phyloP scores from a whole-genome alignment of 2,888 invertebrate genomes.

The Tetanocera ferruginea region DNA sequence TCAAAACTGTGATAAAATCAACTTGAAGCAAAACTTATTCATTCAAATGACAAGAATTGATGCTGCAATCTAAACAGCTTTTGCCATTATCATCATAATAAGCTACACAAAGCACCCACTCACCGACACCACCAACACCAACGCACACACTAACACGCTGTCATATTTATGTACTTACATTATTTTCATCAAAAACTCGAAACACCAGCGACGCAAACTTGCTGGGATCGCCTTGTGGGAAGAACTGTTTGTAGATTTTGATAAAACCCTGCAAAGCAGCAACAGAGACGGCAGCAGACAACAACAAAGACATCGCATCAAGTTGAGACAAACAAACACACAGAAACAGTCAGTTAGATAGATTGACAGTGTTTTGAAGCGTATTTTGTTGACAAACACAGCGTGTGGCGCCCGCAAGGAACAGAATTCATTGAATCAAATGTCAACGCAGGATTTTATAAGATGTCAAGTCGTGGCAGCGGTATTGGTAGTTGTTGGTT shows the following conservation, averaged over 20 bases:
- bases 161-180: slow-evolving; percentile 78
- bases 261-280: slow-evolving; percentile 87
- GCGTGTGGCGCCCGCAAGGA: neutral
- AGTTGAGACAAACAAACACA: slow-evolving; percentile 5
- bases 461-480: neutral
- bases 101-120: no score
- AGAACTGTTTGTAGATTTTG: slow-evolving; percentile 99
- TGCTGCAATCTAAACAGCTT: no score
- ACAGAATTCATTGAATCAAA: neutral
- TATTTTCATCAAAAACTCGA: slow-evolving; percentile 98
- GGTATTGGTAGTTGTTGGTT: neutral
- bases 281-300: slow-evolving; percentile 21
- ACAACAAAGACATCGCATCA: slow-evolving; percentile 12
- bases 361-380: neutral
- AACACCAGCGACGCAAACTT: slow-evolving; percentile 98
- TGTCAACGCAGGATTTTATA: neutral
- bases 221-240: slow-evolving; percentile 98
- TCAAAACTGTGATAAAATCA: no score
- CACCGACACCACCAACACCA: no score
- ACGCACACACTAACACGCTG: neutral
- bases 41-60: no score
- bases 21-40: no score
- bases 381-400: slow-evolving; percentile 18
- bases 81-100: no score
- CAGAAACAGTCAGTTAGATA: neutral